A percentile compares a stretch with the other conserved stretches of the same genome.
Conservation (phyloP, 2,888 invertebrate genomes). For the Amblyjoppa proteus region DNA sequence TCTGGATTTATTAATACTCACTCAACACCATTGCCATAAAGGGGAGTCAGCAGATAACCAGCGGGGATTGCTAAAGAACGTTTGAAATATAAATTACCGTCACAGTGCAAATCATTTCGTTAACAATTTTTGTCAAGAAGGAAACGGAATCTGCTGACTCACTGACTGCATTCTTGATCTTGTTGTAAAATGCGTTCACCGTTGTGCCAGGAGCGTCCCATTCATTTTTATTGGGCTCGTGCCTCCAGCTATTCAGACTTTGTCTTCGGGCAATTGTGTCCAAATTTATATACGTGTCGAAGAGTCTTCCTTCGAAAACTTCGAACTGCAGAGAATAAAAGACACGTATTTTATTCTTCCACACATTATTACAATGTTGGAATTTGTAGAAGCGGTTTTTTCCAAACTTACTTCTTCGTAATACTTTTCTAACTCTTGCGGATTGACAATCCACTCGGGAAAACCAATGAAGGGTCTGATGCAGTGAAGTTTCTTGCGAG, state of each 20-base stretch:
- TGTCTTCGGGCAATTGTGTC: constrained; percentile 87
- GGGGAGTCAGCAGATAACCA: constrained; percentile 86
- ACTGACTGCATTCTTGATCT: constrained; percentile 91
- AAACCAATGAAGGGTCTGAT: constrained; percentile 93
- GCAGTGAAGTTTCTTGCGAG: constrained; percentile 89
- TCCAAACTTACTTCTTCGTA: constrained; percentile 88
- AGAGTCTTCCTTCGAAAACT: constrained; percentile 87
- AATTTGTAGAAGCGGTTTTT: not conserved
- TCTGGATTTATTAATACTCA: constrained; percentile 84
- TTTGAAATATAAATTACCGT: not conserved
- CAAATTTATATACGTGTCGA: constrained; percentile 87
- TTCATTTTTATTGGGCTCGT: constrained; percentile 89
- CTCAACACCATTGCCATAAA: constrained; percentile 90
- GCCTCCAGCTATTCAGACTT: constrained; percentile 87
- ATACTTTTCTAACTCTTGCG: constrained; percentile 89
- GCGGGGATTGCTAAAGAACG: constrained; percentile 85
- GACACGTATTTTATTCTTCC: not conserved
- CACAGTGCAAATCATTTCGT: not conserved
- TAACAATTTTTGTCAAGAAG: constrained; percentile 26
- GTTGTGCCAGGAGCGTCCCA: constrained; percentile 90
- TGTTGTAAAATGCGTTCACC: constrained; percentile 91
- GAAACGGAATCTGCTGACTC: constrained; percentile 84
- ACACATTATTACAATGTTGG: not conserved
- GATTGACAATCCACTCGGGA: constrained; percentile 91
- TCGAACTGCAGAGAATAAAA: constrained; percentile 85